phyloP scores from a whole-genome alignment of 1,140 invertebrate species.

The Heliconius himera region DNA sequence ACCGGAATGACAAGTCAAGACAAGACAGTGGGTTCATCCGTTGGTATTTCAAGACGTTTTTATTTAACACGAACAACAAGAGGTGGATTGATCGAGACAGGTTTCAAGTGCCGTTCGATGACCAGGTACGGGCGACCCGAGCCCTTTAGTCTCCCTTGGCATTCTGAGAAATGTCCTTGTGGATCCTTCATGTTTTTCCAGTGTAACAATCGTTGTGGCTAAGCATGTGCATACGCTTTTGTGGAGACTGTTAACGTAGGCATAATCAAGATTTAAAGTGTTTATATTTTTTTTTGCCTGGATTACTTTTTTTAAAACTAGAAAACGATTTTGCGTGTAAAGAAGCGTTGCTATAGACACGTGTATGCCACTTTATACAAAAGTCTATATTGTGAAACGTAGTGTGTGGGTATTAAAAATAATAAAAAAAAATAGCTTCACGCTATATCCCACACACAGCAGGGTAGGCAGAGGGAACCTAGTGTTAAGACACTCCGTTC shows the following conservation, averaged over 20 bases:
- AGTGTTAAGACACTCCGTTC: too few relatives aligned
- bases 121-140: constrained; percentile 62
- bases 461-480: too few relatives aligned
- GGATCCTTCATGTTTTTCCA: constrained; percentile 63
- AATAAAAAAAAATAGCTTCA: too few relatives aligned
- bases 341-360: too few relatives aligned
- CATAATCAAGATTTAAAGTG: neutral
- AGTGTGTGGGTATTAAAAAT: too few relatives aligned
- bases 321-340: too few relatives aligned
- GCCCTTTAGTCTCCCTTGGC: constrained; percentile 63
- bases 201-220: constrained; percentile 51
- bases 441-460: too few relatives aligned
- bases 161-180: constrained; percentile 76
- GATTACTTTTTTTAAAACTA: neutral
- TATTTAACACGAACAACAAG: constrained; percentile 80
- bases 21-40: constrained; percentile 71
- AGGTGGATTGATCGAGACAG: constrained; percentile 80
- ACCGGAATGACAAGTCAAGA: constrained; percentile 79
- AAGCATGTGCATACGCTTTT: constrained; percentile 26
- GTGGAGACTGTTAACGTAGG: neutral
- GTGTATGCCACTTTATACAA: too few relatives aligned
- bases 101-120: constrained; percentile 75
- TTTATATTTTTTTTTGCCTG: neutral
- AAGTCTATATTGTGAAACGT: too few relatives aligned
- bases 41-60: constrained; percentile 80